Evolutionary conservation across 2,113 vertebrate genomes (phyloP).

Genomic region (Oncorhynchus nerka): DNA sequence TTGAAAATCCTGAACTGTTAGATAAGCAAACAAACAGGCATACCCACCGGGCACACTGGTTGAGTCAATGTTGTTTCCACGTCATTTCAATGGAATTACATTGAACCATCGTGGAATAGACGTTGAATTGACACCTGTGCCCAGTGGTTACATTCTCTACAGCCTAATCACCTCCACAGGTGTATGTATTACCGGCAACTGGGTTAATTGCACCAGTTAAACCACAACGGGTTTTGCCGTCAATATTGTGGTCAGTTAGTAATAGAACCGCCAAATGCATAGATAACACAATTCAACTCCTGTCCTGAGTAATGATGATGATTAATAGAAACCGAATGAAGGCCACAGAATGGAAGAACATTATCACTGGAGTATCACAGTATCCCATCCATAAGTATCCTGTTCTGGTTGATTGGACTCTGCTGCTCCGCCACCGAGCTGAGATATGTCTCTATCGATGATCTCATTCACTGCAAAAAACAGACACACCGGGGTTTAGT

Average conservation of each 20-base stretch:
- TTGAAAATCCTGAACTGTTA: neutral
- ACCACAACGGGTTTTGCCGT: neutral
- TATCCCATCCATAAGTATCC: slow-evolving; percentile 36
- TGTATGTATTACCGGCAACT: neutral
- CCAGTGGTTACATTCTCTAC: neutral
- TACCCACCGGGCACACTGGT: too few species aligned
- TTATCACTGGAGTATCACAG: slow-evolving; percentile 3
- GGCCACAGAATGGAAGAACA: slow-evolving; percentile 21
- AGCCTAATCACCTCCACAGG: neutral
- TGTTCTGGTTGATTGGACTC: slow-evolving; percentile 24
- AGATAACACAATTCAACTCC: neutral
- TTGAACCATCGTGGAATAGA: too few species aligned
- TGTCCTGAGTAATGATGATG: slow-evolving; percentile 1
- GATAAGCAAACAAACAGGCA: neutral
- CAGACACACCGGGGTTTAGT: neutral
- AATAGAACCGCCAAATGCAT: neutral
- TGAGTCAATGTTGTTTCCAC: too few species aligned
- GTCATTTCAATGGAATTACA: too few species aligned
- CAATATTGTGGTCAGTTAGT: neutral
- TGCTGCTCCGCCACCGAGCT: slow-evolving; percentile 5
- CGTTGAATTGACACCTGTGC: too few species aligned
- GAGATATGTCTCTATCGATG: slow-evolving; percentile 67
- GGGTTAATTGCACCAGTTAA: neutral
- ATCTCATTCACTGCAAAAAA: slow-evolving; percentile 70
- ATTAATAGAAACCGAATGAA: slow-evolving; percentile 4